Conservation (phyloP, 2,888 invertebrate genomes). For the Rotaria sp. region DNA sequence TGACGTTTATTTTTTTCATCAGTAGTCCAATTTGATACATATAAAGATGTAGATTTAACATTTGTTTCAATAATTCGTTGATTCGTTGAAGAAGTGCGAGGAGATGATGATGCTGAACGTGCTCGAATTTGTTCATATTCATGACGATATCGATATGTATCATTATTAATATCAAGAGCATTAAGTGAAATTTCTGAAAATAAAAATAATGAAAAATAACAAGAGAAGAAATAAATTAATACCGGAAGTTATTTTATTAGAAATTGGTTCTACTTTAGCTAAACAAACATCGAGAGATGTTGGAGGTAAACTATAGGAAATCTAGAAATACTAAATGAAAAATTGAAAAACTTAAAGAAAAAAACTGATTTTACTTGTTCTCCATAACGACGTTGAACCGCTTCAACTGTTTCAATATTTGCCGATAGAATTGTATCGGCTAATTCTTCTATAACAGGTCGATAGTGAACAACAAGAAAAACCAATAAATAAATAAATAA, state of each 20-base stretch:
- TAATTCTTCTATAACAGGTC: not conserved
- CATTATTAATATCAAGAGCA: not conserved
- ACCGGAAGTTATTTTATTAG: not conserved
- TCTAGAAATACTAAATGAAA: not conserved
- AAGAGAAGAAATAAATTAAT: not conserved
- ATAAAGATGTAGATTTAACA: not conserved
- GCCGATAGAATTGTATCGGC: conserved; percentile 3
- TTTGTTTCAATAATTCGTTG: not conserved
- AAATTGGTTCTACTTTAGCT: not conserved
- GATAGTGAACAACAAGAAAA: not conserved
- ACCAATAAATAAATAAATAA: not conserved
- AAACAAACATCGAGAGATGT: not conserved
- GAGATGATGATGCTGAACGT: not conserved
- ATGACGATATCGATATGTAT: not conserved
- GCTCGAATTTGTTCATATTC: not conserved
- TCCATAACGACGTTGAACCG: not conserved
- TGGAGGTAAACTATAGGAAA: not conserved
- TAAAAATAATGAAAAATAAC: not conserved
- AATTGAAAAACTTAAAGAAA: not conserved
- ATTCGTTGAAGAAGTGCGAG: not conserved
- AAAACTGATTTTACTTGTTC: not conserved
- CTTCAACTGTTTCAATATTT: conserved; percentile 22
- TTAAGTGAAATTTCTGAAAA: not conserved
- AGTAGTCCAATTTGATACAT: conserved; percentile 1
- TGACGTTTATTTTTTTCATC: not conserved